Base-by-base conservation (phyloP, 1,140 invertebrate species). In the Pseudachorutes palmiensis region DNA sequence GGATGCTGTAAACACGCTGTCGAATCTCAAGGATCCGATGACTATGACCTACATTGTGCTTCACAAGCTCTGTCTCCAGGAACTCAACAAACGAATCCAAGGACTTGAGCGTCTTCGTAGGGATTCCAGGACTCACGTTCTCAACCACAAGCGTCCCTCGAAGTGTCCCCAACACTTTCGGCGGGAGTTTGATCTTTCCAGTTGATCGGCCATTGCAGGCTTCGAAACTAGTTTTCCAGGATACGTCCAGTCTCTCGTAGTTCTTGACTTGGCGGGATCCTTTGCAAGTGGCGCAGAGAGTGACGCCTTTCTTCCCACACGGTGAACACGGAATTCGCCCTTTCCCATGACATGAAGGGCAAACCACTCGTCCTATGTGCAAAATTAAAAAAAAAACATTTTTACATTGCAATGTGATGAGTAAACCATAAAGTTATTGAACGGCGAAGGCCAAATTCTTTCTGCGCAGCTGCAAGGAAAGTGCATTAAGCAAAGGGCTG, bases 221-320 rank as follows among this genome's bases (percentile, higher is more conserved):
- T 22, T 55, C 51, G 9, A 55, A 22, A 5, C 14, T 19, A 9
- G 51, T 55, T 55, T 55, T 55, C 51, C 51, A 55, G 24, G 51
- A 55, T 9, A 55, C 51, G 24, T 55, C 51, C 9, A 55, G 51
- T 22, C 51, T 9, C 51, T 55, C 51, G 51, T 19, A 55, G 24
- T 55, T 55, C 24, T 55, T 55, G 51, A 55, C 51, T 55, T 24
- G 9, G 3, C 51, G 51, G 3, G 51, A 55, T 5, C 51, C 51
- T 24, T 55, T 55, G 51, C 51, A 55, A 55, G 51, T 55, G 12
- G 51, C 24, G 51, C 51, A 55, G 51, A 55, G 51, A 5, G 24
- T 55, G 12, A 55, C 51, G 51, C 51, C 51, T 26, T 55, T 55
- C 51, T 55, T 55, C 51, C 51, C 51, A 55, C 51, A 55, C 51